Evolutionary conservation across 2,888 invertebrate genomes (phyloP), one percentile per base, ranked within the genome.

Genomic region (Acleris holmiana): DNA sequence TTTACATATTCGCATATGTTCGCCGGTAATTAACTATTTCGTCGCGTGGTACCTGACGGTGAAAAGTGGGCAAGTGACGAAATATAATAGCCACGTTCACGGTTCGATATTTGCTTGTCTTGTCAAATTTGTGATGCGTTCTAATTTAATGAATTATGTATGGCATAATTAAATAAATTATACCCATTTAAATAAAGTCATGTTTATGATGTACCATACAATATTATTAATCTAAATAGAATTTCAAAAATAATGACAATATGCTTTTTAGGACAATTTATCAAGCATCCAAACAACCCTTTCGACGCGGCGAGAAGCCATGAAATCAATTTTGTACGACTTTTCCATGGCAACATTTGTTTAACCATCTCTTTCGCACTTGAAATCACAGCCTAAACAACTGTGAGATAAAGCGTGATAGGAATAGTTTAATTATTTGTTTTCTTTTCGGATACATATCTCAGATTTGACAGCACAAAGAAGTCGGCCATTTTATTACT

Each of bases 401-500:
- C 74, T 70, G 71, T 71, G 71, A 84, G 88, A 80, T 78, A 71
- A 82, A 88, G 83, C 79, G 88, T 80, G 88, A 86, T 76, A 76
- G 82, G 75, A 80, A 80, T 80, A 86, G 80, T 82, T 88, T 87
- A 86, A 85, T 85, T 91, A 84, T 88, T 89, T 90, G 85, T 89
- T 90, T 89, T 89, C 88, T 85, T 89, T 86, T 83, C 79, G 80
- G 76, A 81, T 65, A 65, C 59, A 83, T 84, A 85, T 79, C 81
- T 86, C 77, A 82, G 75, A 73, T 87, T 88, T 91, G 91, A 91
- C 92, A 91, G 91, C 88, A 91, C 91, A 91, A 92, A 91, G 88
- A 81, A 87, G 86, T 85, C 92, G 87, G 93, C 93, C 93, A 93
- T 93, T 90, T 93, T 93, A 91, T 87, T 87, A 82, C 69, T 68